Evolutionary conservation across 2,797 vertebrate genomes (phyloP).

Genomic region (Microcaecilia unicolor): DNA sequence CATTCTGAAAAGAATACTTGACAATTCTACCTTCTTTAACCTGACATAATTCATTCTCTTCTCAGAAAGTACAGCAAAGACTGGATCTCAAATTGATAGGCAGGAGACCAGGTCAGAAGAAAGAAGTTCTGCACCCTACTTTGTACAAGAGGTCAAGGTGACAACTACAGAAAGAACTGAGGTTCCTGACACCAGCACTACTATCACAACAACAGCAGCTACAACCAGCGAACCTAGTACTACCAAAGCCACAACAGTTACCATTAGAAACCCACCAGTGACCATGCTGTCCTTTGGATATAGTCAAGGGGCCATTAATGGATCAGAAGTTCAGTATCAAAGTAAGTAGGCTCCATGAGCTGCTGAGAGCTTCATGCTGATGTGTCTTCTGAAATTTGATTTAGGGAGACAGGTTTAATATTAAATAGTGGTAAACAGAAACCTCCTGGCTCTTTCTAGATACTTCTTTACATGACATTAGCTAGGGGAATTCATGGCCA

Average conservation of each 20-base stretch:
- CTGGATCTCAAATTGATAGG: conserved; percentile 42
- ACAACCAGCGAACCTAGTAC: background rate
- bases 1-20: no score
- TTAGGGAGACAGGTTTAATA: no score
- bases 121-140: background rate
- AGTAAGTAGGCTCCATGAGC: no score
- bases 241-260: conserved; percentile 1
- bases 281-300: conserved; percentile 40
- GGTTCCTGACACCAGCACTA: conserved; percentile 12
- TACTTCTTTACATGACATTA: no score
- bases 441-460: no score
- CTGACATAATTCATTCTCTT: no score
- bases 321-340: conserved; percentile 45
- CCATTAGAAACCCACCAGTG: conserved; percentile 29
- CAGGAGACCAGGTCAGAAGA: conserved; percentile 50
- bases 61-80: conserved; percentile 59
- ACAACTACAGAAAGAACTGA: conserved; percentile 27
- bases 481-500: no score
- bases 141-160: conserved; percentile 21
- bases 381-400: no score
- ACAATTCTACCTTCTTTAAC: no score
- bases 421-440: no score
- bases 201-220: background rate
- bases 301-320: conserved; percentile 49
- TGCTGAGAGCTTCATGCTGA: no score